Evolutionary conservation across 2,797 vertebrate genomes (phyloP), one percentile per base, ranked within the genome.

Genomic region (Leptatherina wallacei): DNA sequence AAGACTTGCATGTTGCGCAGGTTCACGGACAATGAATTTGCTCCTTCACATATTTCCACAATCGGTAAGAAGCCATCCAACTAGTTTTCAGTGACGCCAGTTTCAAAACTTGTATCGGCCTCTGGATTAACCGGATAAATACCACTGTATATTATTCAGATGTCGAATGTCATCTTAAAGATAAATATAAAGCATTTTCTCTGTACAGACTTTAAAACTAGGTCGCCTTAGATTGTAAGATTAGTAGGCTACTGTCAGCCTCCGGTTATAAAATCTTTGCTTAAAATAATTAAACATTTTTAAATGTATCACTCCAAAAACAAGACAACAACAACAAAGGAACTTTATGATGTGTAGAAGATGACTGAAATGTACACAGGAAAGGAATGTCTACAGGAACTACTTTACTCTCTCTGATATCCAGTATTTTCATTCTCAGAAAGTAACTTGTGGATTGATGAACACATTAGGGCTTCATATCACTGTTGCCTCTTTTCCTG

Each of bases 1-100:
- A 98, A 98, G 92, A 98, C 96, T 4, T 97, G 96, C 83, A 93
- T 98, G 92, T 73, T 98, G 80, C 96, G 96, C 89, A 93, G 96
- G 79, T 97, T 98, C 93, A 96, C 97, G 59, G 97, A 98, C 68
- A 95, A 95, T 80, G 96, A 97, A 78, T 99, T 97, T 90, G 95
- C 97, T 81, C 90, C 95, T 35, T 94, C 95, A 54, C 97, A 98
- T 73, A 97, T 98, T 91, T 97, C 97, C 84, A 99, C 97, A 77
- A 98, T 98, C 87, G 97, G 97, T 97, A 96, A 96, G 71, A 38
- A 73, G 95, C 0, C 71, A 78, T 55, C 68, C 57, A 69, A 36
- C 61, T 74, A 74, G 69, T 83, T 82, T 52, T 49, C 44, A 33
- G 0, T 59, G 74, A 67, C 67, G 27, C n/a, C n/a, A n/a, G 49